Conservation (phyloP, 2,888 invertebrate species). For the Drosophila paracracens region DNA sequence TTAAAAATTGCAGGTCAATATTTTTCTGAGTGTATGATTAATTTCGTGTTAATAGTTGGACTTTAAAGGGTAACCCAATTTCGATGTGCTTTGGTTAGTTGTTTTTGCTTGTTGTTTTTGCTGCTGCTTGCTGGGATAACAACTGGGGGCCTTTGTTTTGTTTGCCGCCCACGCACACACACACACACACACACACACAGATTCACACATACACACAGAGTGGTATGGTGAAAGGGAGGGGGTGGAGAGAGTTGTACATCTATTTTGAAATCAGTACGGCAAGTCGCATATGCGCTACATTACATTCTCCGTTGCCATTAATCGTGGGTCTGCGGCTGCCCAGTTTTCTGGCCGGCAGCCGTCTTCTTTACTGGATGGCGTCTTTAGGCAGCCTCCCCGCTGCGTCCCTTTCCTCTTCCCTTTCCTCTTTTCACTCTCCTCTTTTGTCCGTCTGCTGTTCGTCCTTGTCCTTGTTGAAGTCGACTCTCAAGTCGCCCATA, state of each 20-base stretch:
- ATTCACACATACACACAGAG: conserved; percentile 12
- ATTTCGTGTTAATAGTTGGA: neutral
- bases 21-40: neutral
- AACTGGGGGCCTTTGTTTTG: conserved; percentile 65
- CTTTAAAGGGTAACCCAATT: conserved; percentile 1
- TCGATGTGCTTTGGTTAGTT: neutral
- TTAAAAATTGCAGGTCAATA: neutral
- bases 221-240: neutral
- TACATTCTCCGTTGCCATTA: conserved; percentile 77
- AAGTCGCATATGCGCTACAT: conserved; percentile 79
- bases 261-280: conserved; percentile 78
- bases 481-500: conserved; percentile 63
- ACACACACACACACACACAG: conserved; percentile 9
- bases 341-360: conserved; percentile 32
- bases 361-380: conserved; percentile 24
- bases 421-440: neutral
- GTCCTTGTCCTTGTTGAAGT: conserved; percentile 16
- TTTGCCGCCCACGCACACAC: conserved; percentile 50
- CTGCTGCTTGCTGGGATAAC: conserved; percentile 54
- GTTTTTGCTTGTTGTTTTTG: conserved; percentile 56
- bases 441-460: neutral
- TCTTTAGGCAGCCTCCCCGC: conserved; percentile 27
- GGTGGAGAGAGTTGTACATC: conserved; percentile 23
- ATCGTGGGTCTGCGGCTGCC: conserved; percentile 68
- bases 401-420: neutral